Evolutionary conservation across 2,888 invertebrate species (phyloP).

Genomic region (Abrostola tripartita): DNA sequence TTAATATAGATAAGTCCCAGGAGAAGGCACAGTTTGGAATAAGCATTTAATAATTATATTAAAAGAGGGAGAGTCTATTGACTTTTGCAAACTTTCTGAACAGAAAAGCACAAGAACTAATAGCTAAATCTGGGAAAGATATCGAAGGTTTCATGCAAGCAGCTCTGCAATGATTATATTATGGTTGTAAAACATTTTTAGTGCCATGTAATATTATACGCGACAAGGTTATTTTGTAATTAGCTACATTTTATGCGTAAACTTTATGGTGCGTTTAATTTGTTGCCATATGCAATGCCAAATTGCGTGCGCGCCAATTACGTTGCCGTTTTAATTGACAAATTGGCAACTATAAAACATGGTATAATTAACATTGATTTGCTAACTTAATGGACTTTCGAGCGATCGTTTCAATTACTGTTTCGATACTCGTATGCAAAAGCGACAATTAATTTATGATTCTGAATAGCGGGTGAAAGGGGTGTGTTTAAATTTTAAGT

Average conservation of each 20-base stretch:
- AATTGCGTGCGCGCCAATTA: slow-evolving; percentile 33
- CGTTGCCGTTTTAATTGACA: slow-evolving; percentile 31
- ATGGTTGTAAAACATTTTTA: not conserved
- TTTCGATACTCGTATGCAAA: slow-evolving; percentile 12
- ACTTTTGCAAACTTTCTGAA: no score
- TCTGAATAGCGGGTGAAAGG: not conserved
- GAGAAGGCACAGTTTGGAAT: not conserved
- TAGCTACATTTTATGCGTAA: slow-evolving; percentile 16
- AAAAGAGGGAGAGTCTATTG: no score
- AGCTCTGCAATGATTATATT: not conserved
- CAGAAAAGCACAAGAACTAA: no score
- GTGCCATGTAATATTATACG: not conserved
- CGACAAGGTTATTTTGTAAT: slow-evolving; percentile 31
- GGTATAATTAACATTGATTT: slow-evolving; percentile 33
- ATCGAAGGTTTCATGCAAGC: no score
- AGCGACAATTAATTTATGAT: not conserved
- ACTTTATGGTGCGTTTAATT: slow-evolving; percentile 36
- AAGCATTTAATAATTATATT: not conserved
- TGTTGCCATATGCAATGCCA: slow-evolving; percentile 28
- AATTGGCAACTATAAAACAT: slow-evolving; percentile 31
- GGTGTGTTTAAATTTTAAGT: no score
- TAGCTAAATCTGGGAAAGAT: no score
- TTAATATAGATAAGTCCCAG: no score
- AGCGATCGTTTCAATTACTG: slow-evolving; percentile 14
- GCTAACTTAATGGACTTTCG: slow-evolving; percentile 27